These are phyloP conservation scores for Ailuropoda melanoleuca DNA, from an alignment of 2,113 vertebrate species.

Conservation along the genomic window DNA sequence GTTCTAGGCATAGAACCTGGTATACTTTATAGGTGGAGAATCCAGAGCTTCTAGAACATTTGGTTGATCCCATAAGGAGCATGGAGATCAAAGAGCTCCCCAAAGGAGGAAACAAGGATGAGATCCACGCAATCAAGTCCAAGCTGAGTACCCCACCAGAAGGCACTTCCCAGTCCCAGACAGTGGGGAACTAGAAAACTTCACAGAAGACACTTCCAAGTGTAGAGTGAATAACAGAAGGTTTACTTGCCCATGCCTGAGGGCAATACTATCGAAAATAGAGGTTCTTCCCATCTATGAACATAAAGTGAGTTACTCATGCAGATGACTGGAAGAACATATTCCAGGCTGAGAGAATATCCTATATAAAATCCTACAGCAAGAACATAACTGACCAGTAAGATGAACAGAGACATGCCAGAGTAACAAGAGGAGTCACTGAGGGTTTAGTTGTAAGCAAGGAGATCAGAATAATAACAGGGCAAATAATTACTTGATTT, in stretches of 20 bases:
- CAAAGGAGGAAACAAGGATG: background rate
- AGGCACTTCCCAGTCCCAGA: background rate
- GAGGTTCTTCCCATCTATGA: background rate
- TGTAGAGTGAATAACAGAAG: background rate
- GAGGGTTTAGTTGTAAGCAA: background rate
- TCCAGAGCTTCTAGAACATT: background rate
- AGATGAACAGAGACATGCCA: background rate
- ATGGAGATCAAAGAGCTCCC: background rate
- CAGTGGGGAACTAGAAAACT: background rate
- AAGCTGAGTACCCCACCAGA: background rate
- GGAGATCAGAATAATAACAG: background rate
- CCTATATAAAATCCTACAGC: background rate
- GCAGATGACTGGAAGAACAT: no score
- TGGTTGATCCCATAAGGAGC: background rate
- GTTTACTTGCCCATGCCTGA: background rate
- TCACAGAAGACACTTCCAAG: background rate
- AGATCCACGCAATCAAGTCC: background rate
- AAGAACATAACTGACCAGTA: background rate
- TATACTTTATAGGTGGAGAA: background rate
- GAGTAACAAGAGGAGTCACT: background rate
- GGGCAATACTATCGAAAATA: background rate
- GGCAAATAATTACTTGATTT: background rate
- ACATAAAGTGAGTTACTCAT: no score
- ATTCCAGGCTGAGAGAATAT: no score
- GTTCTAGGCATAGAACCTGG: background rate